A percentile compares a stretch with the other conserved stretches of the same genome.
These are phyloP conservation scores for Lithophane semibrunnea DNA, from an alignment of 2,888 invertebrate genomes.

Conservation along the genomic window DNA sequence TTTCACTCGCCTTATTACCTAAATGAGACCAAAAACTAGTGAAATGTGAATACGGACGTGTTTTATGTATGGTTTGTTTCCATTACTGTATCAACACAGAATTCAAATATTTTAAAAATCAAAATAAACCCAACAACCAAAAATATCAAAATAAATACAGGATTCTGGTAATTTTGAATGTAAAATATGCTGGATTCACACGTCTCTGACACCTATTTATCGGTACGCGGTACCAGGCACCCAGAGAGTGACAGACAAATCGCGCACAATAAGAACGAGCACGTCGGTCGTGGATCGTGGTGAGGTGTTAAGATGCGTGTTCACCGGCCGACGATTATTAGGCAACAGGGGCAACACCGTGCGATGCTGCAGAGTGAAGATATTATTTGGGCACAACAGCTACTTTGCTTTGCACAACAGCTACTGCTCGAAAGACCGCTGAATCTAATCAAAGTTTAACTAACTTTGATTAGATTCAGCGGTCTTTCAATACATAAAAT, in stretches of 20 bases:
- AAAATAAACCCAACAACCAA: neutral
- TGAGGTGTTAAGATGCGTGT: neutral
- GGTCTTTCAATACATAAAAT: neutral
- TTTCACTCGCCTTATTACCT: no score
- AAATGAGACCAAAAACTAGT: no score
- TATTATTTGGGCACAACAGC: no score
- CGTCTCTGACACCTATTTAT: slow-evolving; percentile 28
- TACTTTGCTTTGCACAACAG: no score
- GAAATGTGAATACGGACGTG: no score
- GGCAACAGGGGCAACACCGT: neutral
- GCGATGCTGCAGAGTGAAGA: neutral
- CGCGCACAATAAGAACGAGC: slow-evolving; percentile 34
- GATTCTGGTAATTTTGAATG: slow-evolving; percentile 20
- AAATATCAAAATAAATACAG: slow-evolving; percentile 1
- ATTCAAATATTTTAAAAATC: slow-evolving; percentile 5
- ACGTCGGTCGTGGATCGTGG: slow-evolving; percentile 6
- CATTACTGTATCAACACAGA: neutral
- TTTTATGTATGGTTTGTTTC: neutral
- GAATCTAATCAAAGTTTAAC: neutral
- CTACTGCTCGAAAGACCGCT: no score
- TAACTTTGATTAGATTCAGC: no score
- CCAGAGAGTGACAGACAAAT: slow-evolving; percentile 33
- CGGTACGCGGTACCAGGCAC: slow-evolving; percentile 23
- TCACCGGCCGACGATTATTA: neutral
- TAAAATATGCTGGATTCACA: slow-evolving; percentile 13